Percentiles rank a stretch among this genome's conserved stretches.
phyloP scores from a whole-genome alignment of 2,888 invertebrate species.

The Platycnemis pennipes region DNA sequence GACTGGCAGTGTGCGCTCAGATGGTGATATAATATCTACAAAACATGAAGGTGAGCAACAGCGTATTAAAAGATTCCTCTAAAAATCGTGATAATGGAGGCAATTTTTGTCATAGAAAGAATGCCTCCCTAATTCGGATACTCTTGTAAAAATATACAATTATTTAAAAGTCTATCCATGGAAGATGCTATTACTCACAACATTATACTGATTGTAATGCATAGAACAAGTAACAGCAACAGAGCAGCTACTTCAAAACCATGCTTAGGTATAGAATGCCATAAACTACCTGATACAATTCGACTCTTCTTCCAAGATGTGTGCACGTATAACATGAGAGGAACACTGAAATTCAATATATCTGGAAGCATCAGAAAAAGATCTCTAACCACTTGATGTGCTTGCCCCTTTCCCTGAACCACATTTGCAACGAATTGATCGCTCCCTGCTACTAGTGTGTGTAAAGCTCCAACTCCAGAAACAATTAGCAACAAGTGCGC shows the following conservation, averaged over 20 bases:
- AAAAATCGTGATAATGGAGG: neutral
- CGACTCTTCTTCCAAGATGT: slow-evolving; percentile 37
- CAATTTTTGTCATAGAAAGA: neutral
- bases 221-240: neutral
- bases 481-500: slow-evolving; percentile 74
- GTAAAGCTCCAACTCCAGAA: slow-evolving; percentile 82
- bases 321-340: slow-evolving; percentile 74
- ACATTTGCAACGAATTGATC: slow-evolving; percentile 86
- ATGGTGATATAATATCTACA: neutral
- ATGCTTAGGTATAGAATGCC: neutral
- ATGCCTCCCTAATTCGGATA: neutral
- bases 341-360: slow-evolving; percentile 83
- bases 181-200: neutral
- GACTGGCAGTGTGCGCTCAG: neutral
- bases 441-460: slow-evolving; percentile 83
- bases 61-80: neutral
- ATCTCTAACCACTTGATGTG: slow-evolving; percentile 85
- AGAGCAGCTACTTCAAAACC: slow-evolving; percentile 17
- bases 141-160: neutral
- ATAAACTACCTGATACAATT: neutral
- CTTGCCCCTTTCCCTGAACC: slow-evolving; percentile 83
- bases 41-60: neutral
- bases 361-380: slow-evolving; percentile 86
- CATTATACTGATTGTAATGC: slow-evolving; percentile 7
- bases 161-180: neutral